Evolutionary conservation across 2,113 vertebrate genomes (phyloP).

Genomic region (Heptranchias perlo): DNA sequence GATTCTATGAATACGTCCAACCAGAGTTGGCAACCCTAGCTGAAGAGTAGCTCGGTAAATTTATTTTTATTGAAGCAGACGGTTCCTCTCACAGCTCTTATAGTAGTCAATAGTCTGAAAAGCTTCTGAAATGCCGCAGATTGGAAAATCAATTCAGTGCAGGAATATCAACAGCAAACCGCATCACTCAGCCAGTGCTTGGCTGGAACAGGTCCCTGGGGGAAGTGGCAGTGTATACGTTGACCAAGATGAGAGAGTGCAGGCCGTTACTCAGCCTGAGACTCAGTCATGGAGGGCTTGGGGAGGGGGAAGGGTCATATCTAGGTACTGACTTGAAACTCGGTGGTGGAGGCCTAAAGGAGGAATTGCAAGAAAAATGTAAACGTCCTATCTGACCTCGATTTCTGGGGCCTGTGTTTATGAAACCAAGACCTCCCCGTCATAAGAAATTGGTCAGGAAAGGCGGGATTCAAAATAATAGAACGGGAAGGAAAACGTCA

Average conservation of each 20-base stretch:
- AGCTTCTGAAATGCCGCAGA: background rate
- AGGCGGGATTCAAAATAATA: background rate
- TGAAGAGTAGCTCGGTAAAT: too few relatives aligned
- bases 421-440: background rate
- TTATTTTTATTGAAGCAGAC: background rate
- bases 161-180: background rate
- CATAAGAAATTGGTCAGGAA: background rate
- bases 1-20: background rate
- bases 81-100: background rate
- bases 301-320: background rate
- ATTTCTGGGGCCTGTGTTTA: background rate
- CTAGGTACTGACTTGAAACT: background rate
- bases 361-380: background rate
- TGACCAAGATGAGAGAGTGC: background rate
- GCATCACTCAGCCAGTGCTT: background rate
- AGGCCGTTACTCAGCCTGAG: background rate
- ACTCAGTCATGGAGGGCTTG: background rate
- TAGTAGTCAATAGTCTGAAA: background rate
- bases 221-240: background rate
- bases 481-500: background rate
- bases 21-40: background rate
- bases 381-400: background rate
- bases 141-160: conserved; percentile 24
- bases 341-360: background rate
- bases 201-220: background rate